Percentiles rank a stretch among this genome's conserved stretches.
These are phyloP conservation scores for Agrilus biguttatus DNA, from an alignment of 2,888 invertebrate species.

Conservation along the genomic window DNA sequence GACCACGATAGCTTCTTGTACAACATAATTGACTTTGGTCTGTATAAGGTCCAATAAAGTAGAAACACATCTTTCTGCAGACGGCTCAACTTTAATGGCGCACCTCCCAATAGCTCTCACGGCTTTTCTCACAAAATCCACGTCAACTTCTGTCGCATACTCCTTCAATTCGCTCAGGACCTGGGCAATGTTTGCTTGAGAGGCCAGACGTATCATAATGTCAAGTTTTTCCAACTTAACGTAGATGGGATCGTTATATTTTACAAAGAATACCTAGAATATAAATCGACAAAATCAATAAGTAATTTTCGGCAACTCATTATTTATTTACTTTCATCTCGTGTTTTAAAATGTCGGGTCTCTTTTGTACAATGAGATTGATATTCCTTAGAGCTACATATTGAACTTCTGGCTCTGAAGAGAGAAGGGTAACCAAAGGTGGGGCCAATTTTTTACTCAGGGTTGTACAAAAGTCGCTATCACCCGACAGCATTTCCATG, in stretches of 20 bases:
- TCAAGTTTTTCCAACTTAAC: conserved; percentile 97
- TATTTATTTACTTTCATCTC: conserved; percentile 81
- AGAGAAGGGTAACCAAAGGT: conserved; percentile 93
- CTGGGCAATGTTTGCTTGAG: conserved; percentile 95
- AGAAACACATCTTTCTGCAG: conserved; percentile 95
- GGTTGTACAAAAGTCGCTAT: conserved; percentile 86
- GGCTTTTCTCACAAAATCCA: conserved; percentile 98
- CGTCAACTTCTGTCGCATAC: conserved; percentile 98
- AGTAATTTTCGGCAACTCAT: not conserved
- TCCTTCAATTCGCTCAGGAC: conserved; percentile 96
- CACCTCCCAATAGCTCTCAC: conserved; percentile 97
- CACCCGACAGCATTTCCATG: conserved; percentile 90
- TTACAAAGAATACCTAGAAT: conserved; percentile 80
- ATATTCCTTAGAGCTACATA: conserved; percentile 97
- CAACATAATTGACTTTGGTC: conserved; percentile 99
- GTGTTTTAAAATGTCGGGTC: conserved; percentile 95
- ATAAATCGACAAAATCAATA: not conserved
- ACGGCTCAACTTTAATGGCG: conserved; percentile 95
- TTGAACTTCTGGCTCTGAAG: conserved; percentile 98
- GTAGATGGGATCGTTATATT: conserved; percentile 99
- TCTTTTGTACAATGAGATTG: conserved; percentile 97
- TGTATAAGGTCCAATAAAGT: conserved; percentile 95
- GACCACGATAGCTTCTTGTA: conserved; percentile 98
- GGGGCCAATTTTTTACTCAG: conserved; percentile 95
- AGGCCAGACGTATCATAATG: conserved; percentile 97